Evolutionary conservation across 1,140 invertebrate species (phyloP).

Genomic region (Bombus breviceps): DNA sequence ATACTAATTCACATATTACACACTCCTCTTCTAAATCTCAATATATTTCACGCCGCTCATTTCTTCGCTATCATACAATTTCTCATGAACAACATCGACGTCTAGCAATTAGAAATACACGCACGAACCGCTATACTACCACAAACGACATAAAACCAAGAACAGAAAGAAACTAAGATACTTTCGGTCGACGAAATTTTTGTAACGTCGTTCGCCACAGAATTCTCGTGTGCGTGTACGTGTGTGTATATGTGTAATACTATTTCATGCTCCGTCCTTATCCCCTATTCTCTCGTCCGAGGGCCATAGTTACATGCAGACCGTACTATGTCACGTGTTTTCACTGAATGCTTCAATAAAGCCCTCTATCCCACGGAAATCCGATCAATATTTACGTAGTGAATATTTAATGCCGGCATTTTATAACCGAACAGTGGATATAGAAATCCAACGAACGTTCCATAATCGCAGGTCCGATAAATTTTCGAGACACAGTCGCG

Average conservation of each 20-base stretch:
- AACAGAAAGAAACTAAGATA: neutral
- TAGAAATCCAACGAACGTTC: neutral
- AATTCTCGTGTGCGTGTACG: neutral
- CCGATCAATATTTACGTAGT: neutral
- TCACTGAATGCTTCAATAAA: neutral
- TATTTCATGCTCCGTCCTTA: slow-evolving; percentile 17
- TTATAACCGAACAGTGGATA: neutral
- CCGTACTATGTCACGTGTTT: neutral
- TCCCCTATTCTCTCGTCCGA: neutral
- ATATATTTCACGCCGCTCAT: neutral
- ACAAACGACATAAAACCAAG: neutral
- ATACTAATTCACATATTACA: neutral
- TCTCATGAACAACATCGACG: neutral
- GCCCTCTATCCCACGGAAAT: neutral
- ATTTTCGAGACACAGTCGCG: neutral
- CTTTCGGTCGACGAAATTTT: neutral
- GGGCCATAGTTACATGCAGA: neutral
- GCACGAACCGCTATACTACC: slow-evolving; percentile 3
- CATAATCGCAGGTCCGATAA: neutral
- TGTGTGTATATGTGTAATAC: neutral
- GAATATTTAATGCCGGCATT: neutral
- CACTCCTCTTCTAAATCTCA: neutral
- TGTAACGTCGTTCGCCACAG: no score
- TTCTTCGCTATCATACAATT: neutral
- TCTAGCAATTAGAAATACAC: slow-evolving; percentile 20